Conservation (phyloP, 2,113 vertebrate species). For the Typhlomys cinereus region DNA sequence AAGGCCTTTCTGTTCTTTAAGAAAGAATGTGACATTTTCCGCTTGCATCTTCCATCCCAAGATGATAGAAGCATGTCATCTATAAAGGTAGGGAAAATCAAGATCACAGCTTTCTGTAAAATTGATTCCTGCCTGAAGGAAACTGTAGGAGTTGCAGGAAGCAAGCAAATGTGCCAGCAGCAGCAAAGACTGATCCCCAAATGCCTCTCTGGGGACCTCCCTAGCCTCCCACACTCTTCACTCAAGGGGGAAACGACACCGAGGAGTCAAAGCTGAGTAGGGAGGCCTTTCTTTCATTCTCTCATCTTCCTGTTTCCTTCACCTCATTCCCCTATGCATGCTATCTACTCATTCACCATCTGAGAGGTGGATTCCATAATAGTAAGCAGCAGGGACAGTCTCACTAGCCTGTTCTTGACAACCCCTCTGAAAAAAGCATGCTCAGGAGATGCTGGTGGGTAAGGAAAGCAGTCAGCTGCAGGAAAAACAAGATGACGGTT, state of each 20-base stretch:
- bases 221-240: not conserved
- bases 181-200: not conserved
- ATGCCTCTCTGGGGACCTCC: not conserved
- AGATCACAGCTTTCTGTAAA: constrained; percentile 69
- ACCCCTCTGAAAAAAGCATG: not conserved
- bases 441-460: not conserved
- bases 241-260: not conserved
- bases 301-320: not conserved
- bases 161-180: not conserved
- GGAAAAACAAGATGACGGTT: not conserved
- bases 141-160: constrained; percentile 33
- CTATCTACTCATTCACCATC: not conserved
- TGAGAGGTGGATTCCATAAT: not conserved
- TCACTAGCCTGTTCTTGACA: not conserved
- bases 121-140: constrained; percentile 63
- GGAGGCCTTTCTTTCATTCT: not conserved
- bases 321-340: not conserved
- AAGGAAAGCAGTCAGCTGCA: not conserved
- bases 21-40: constrained; percentile 65
- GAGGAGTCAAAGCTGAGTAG: not conserved
- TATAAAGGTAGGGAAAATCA: constrained; percentile 56
- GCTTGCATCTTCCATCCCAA: constrained; percentile 48
- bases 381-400: not conserved
- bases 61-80: constrained; percentile 52
- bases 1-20: constrained; percentile 25